Base-by-base conservation (phyloP, 2,888 invertebrate genomes). In the Iphiclides podalirius region DNA sequence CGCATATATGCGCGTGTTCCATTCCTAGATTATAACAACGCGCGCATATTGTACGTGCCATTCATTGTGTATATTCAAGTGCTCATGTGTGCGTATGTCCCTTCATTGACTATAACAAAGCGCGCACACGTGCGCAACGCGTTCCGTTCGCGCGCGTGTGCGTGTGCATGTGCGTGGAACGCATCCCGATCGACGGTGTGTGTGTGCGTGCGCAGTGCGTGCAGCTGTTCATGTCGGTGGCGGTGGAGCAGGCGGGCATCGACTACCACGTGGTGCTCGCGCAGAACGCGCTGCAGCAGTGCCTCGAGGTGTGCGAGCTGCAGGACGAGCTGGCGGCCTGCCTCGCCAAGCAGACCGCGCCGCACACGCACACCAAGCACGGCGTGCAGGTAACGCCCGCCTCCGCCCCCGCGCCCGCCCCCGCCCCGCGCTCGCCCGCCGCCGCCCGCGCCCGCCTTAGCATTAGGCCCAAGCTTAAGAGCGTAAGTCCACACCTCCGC, bases 181-280 rank as follows among this genome's bases (percentile, higher is more conserved):
- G 20, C n/a, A n/a, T n/a, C n/a, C n/a, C n/a, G n/a, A n/a, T n/a
- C n/a, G n/a, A n/a, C n/a, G n/a, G n/a, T n/a, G n/a, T n/a, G n/a
- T n/a, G n/a, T n/a, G n/a, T n/a, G 28, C 6, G n/a, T 12, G 8
- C 2, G 11, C 89, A 97, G 96, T 96, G 97, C 79, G 95, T 97
- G 60, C 97, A 98, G 75, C 91, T 98, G 59, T 99, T 98, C 89
- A 97, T 96, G 93, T 97, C 97, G 1, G 98, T 98, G 57, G 94
- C 96, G 36, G 95, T 99, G 61, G 98, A 98, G 84, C 96, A 96
- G 70, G 95, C 97, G 46, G 96, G 97, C 71, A 96, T 98, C 65
- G 98, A 99, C 89, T 98, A 98, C 87, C 98, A 99, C 86, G 98
- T 99, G 68, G 96, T 96, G 52, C 90, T 99, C 53, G 98, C 98